These are phyloP conservation scores for Cossypha caffra DNA, from an alignment of 2,797 vertebrate genomes.

Conservation along the genomic window DNA sequence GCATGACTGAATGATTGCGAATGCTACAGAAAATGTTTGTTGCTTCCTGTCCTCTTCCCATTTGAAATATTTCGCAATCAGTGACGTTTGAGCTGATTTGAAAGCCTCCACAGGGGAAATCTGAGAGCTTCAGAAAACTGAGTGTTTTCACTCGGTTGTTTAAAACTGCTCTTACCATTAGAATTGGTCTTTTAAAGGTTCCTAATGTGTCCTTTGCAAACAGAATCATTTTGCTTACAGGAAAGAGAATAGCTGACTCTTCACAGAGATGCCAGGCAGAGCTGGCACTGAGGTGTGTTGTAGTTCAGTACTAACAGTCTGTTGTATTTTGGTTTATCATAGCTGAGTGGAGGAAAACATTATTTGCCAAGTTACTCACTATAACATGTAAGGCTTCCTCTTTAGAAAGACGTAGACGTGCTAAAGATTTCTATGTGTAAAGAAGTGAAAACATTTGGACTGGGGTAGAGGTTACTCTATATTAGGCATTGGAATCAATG, in stretches of 20 bases:
- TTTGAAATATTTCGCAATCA: slow-evolving; percentile 55
- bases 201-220: not conserved
- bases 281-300: not conserved
- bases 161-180: not conserved
- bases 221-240: not conserved
- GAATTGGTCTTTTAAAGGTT: slow-evolving; percentile 26
- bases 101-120: slow-evolving; percentile 48
- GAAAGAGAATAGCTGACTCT: not conserved
- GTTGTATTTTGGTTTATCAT: slow-evolving; percentile 8
- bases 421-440: slow-evolving; percentile 18
- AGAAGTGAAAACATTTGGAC: slow-evolving; percentile 30
- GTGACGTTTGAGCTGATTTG: slow-evolving; percentile 21
- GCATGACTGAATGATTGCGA: slow-evolving; percentile 70
- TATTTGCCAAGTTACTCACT: slow-evolving; percentile 52
- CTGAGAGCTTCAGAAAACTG: slow-evolving; percentile 5
- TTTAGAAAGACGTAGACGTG: not conserved
- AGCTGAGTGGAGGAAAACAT: slow-evolving; percentile 6
- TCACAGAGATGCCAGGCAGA: not conserved
- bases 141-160: not conserved
- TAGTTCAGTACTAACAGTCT: slow-evolving; percentile 22
- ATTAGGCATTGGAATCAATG: slow-evolving; percentile 41
- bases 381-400: slow-evolving; percentile 44
- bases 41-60: slow-evolving; percentile 68
- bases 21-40: slow-evolving; percentile 47
- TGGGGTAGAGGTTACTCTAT: not conserved